Base-by-base conservation (phyloP, 2,888 invertebrate genomes). In the Cerceris rybyensis region DNA sequence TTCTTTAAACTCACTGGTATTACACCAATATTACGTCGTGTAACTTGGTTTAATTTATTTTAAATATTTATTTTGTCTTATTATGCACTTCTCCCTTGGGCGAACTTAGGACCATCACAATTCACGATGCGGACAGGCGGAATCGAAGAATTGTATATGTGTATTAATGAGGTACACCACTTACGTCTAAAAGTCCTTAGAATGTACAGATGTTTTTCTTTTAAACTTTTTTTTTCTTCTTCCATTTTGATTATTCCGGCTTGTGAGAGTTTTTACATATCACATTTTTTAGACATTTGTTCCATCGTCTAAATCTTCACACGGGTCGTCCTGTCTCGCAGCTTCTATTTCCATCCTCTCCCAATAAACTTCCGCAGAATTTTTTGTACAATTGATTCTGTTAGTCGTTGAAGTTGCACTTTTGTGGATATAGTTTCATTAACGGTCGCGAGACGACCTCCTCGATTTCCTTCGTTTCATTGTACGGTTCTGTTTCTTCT, bases 1-100 rank as follows among this genome's bases (percentile, higher is more conserved):
- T 73, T 74, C 72, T 67, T 82, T 84, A n/a, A n/a, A 71, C 70
- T 90, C 90, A 90, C 89, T 89, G 89, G 89, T 89, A 86, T 85
- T 28, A 88, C 87, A 87, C 80, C 83, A 75, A 83, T 77, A 58
- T 81, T 76, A 75, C 69, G 80, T 82, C 59, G 65, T 69, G 78
- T 78, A 72, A 78, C 77, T 82, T 75, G 64, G 79, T 74, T 86
- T 80, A 82, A 86, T 83, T 87, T 86, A 86, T 79, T 84, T 86
- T 82, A 82, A 86, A 85, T 83, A 85, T 86, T 61, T 84, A 78
- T 80, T 73, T 59, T 79, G 80, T 80, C 75, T 86, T 90, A 91
- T 90, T 90, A 91, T 90, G 90, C 90, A 90, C 91, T 89, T 90
- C 78, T 81, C 90, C 89, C 87, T 80, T 86, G 75, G 87, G 72